Conservation (phyloP, 35 echinoderm and acorn worm species). For the Chiridota heheva region DNA sequence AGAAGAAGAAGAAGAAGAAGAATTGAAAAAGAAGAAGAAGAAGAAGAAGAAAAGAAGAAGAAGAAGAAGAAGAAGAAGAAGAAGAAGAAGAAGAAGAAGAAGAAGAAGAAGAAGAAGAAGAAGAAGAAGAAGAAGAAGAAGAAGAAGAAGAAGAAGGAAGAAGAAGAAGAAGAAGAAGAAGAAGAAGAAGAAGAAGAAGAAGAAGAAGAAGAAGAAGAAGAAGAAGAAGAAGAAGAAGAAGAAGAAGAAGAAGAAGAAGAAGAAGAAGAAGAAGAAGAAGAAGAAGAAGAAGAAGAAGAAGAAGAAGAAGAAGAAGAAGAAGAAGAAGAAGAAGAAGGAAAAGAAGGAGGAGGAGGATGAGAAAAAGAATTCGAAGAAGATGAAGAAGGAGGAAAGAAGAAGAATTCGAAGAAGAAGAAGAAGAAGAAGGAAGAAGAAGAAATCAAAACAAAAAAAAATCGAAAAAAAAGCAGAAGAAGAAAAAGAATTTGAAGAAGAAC, state of each 20-base stretch:
- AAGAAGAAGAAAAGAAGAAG: neutral
- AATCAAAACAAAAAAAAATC: neutral
- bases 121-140: neutral
- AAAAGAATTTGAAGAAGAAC: neutral
- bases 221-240: neutral
- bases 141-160: neutral
- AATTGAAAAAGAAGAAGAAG: neutral
- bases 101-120: neutral
- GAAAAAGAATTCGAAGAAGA: neutral
- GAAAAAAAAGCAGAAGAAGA: neutral
- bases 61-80: neutral
- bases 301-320: neutral
- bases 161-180: neutral
- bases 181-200: constrained; percentile 1
- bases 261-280: neutral
- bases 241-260: neutral
- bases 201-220: constrained; percentile 8
- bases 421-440: neutral
- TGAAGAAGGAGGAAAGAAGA: neutral
- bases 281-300: neutral
- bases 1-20: too few relatives aligned
- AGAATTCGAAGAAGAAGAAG: neutral
- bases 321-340: neutral
- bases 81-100: neutral
- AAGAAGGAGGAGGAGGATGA: neutral